Evolutionary conservation across 2,888 invertebrate genomes (phyloP).

Genomic region (Diadromus collaris): DNA sequence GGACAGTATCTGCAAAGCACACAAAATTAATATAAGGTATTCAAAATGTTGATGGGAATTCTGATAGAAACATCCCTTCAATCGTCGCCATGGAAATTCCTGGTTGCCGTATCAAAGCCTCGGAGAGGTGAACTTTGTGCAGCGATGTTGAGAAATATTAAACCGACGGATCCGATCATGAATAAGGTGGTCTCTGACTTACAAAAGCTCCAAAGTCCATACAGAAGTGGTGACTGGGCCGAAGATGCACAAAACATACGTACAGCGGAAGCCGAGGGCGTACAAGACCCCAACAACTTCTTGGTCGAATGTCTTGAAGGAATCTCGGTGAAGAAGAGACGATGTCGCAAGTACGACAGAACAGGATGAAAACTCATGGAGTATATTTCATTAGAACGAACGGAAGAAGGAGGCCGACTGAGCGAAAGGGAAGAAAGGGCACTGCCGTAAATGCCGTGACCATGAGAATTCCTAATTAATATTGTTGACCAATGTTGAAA

Average conservation of each 20-base stretch:
- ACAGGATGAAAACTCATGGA: slow-evolving; percentile 40
- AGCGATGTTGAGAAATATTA: slow-evolving; percentile 32
- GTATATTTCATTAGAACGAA: slow-evolving; percentile 45
- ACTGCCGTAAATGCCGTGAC: no score
- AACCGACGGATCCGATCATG: slow-evolving; percentile 14
- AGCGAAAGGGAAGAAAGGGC: slow-evolving; percentile 45
- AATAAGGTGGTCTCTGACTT: slow-evolving; percentile 15
- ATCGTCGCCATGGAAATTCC: slow-evolving; percentile 12
- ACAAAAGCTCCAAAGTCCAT: slow-evolving; percentile 17
- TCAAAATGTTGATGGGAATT: background rate
- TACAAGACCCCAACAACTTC: slow-evolving; percentile 31
- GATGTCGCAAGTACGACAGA: slow-evolving; percentile 2
- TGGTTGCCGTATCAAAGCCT: slow-evolving; percentile 32
- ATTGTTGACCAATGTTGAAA: slow-evolving; percentile 27
- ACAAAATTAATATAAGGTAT: slow-evolving; percentile 2
- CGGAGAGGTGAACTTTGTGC: slow-evolving; percentile 32
- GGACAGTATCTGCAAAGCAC: background rate
- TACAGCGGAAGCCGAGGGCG: background rate
- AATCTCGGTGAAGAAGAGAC: slow-evolving; percentile 35
- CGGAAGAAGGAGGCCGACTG: slow-evolving; percentile 8
- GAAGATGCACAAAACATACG: slow-evolving; percentile 33
- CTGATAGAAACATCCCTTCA: background rate
- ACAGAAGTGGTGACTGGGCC: slow-evolving; percentile 29
- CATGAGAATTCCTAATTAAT: no score
- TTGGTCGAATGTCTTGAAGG: slow-evolving; percentile 40